phyloP scores from a whole-genome alignment of 2,797 vertebrate genomes.

The Pseudochaenichthys georgianus region DNA sequence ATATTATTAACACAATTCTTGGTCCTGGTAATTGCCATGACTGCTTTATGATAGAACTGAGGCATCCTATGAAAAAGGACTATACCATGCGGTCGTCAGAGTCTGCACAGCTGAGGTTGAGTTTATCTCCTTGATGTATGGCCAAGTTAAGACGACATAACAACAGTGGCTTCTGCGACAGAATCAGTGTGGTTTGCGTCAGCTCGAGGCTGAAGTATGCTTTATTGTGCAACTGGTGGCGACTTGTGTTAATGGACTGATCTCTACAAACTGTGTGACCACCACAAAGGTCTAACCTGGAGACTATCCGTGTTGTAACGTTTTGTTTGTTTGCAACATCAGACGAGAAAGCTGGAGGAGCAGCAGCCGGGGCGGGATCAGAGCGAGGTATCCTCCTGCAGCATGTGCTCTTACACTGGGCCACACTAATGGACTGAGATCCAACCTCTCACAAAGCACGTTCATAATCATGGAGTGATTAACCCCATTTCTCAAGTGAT shows the following conservation, averaged over 20 bases:
- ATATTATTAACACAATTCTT: too few relatives aligned
- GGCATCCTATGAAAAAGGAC: too few relatives aligned
- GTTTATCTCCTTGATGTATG: background rate
- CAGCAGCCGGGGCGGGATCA: conserved; percentile 54
- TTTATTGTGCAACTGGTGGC: background rate
- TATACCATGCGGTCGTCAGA: background rate
- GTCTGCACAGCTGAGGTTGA: background rate
- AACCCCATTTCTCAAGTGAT: background rate
- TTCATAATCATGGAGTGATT: background rate
- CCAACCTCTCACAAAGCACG: conserved; percentile 11
- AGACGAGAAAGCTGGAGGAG: conserved; percentile 80
- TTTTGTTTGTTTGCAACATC: conserved; percentile 60
- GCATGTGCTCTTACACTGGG: background rate
- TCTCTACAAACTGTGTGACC: background rate
- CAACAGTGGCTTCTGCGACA: too few relatives aligned
- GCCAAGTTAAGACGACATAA: background rate
- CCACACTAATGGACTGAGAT: conserved; percentile 11
- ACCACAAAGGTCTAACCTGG: background rate
- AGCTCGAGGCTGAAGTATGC: background rate
- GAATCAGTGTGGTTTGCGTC: background rate
- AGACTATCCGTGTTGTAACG: conserved; percentile 2
- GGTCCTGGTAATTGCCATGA: too few relatives aligned
- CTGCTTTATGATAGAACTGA: too few relatives aligned
- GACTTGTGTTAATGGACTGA: background rate
- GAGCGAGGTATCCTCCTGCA: conserved; percentile 66